These are phyloP conservation scores for Cebidichthys violaceus DNA, from an alignment of 2,113 vertebrate genomes.

Conservation along the genomic window DNA sequence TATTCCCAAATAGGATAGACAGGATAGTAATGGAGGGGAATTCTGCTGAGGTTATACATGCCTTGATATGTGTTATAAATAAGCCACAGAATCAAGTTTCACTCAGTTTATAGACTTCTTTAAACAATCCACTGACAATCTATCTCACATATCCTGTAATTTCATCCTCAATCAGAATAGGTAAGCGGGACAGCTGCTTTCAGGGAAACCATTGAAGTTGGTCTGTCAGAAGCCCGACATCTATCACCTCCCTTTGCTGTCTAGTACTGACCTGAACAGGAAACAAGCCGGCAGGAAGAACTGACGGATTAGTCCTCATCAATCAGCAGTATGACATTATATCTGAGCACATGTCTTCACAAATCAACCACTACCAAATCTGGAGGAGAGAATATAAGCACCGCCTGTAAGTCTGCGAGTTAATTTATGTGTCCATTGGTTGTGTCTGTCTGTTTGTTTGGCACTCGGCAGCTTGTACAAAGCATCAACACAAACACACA, in stretches of 20 bases:
- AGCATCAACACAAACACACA: not conserved
- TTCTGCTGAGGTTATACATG: not conserved
- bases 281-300: constrained; percentile 25
- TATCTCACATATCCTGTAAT: not conserved
- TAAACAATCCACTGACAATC: not conserved
- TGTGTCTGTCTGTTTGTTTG: not conserved
- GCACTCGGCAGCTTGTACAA: not conserved
- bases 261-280: constrained; percentile 43
- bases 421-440: constrained; percentile 8
- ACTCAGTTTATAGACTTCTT: not conserved
- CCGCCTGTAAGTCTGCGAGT: not conserved
- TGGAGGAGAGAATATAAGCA: constrained; percentile 16
- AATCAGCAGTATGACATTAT: constrained; percentile 12
- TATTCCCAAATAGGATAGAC: too few species aligned
- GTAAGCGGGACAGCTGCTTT: constrained; percentile 19
- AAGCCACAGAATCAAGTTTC: not conserved
- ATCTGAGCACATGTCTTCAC: constrained; percentile 7
- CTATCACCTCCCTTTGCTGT: constrained; percentile 18
- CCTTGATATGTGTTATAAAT: not conserved
- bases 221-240: not conserved
- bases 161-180: not conserved
- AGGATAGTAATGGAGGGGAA: not conserved
- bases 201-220: not conserved
- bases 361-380: constrained; percentile 15
- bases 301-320: constrained; percentile 28